Evolutionary conservation across 2,113 vertebrate species (phyloP).

Genomic region (Phalacrocorax aristotelis): DNA sequence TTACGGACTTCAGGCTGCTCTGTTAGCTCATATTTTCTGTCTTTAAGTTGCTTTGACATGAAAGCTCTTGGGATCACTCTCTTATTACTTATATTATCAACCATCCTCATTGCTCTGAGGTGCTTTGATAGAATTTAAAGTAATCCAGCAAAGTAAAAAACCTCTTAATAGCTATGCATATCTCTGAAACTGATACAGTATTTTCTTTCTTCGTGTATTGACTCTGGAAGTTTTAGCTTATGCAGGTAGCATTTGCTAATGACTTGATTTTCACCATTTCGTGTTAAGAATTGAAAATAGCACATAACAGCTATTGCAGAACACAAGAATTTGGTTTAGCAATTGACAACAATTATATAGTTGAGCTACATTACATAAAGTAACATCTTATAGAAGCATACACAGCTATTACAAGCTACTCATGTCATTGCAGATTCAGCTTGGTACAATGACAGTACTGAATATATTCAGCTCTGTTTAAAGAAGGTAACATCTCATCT

Average conservation of each 20-base stretch:
- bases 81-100: neutral
- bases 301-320: neutral
- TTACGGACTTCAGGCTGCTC: neutral
- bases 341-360: neutral
- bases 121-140: constrained; percentile 37
- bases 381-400: neutral
- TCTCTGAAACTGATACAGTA: neutral
- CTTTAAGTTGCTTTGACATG: neutral
- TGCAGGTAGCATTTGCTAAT: neutral
- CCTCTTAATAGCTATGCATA: neutral
- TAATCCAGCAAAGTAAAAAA: neutral
- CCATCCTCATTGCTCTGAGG: neutral
- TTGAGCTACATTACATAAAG: neutral
- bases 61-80: neutral
- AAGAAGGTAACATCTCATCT: neutral
- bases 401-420: neutral
- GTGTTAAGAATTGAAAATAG: neutral
- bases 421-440: neutral
- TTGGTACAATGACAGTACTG: neutral
- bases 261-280: neutral
- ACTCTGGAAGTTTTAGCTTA: neutral
- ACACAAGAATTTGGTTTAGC: neutral
- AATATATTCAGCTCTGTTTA: neutral
- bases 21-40: neutral
- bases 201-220: neutral